Evolutionary conservation across 35 echinoderm and acorn worm genomes (phyloP), one percentile per base, ranked within the genome.

Genomic region (Holothuria glaberrima): DNA sequence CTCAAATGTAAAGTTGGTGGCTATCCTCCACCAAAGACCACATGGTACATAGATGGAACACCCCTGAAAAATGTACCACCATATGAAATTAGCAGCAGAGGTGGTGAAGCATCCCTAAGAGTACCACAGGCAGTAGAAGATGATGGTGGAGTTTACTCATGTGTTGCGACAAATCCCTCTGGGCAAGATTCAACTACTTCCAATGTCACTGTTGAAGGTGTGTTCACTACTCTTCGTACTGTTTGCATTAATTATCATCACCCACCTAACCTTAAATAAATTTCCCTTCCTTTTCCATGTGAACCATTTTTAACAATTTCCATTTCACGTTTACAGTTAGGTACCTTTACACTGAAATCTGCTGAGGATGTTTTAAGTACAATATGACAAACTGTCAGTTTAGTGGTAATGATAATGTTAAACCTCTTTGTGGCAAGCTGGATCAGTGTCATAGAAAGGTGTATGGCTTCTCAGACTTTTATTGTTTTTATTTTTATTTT

Each of bases 91-190:
- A 45, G 35, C 20, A 82, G 48, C 79, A 41, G 79, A 18, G 79
- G 79, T 19, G 79, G 79, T 24, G 79, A 82, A 18, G 18, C 79
- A 25, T 58, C 79, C 9, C 24, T 82, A 29, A 60, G 12, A 50
- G 30, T 82, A 57, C 57, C 79, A 14, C 79, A 82, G 22, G 50
- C 79, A 18, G 79, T 54, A 30, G 79, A 82, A 27, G 75, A 86
- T 64, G 90, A 91, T 60, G 59, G 78, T 46, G 90, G 90, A 0
- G 78, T 67, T 26, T 91, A 91, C 90, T 85, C 90, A 36, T 91
- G 90, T 30, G 25, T 85, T 32, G 90, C 90, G 3, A 86, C 90
- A 62, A 91, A 91, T 61, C 63, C 79, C 30, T 82, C 68, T 18
- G 90, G 90, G 24, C 90, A 82, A 60, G 90, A 91, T 68, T 46